Evolutionary conservation across 2,888 invertebrate genomes (phyloP).

Genomic region (Ornithoptera priamus): DNA sequence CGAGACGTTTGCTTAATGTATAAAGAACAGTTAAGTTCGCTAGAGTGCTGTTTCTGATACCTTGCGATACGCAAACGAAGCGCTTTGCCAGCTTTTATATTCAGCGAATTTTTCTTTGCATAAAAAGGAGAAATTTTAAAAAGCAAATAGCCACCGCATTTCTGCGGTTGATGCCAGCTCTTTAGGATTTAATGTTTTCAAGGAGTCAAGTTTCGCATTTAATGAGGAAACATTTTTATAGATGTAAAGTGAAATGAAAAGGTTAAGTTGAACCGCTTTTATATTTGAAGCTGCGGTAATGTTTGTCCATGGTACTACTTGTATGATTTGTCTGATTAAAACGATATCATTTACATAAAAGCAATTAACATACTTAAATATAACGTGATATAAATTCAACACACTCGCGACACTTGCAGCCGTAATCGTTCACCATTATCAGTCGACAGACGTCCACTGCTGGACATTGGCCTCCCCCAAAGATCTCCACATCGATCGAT

Average conservation of each 20-base stretch:
- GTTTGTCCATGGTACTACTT: too few species aligned
- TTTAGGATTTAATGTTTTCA: slow-evolving; percentile 6
- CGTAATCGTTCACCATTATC: too few species aligned
- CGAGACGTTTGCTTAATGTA: slow-evolving; percentile 13
- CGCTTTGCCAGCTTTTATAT: slow-evolving; percentile 10
- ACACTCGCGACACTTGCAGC: too few species aligned
- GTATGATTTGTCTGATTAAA: too few species aligned
- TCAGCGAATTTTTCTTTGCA: slow-evolving; percentile 18
- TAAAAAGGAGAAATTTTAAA: slow-evolving; percentile 20
- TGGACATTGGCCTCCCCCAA: too few species aligned
- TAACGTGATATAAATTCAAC: too few species aligned
- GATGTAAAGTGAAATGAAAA: neutral
- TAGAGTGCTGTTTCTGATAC: slow-evolving; percentile 11
- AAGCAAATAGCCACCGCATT: slow-evolving; percentile 8
- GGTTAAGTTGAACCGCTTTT: neutral
- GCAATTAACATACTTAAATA: too few species aligned
- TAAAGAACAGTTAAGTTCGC: slow-evolving; percentile 12
- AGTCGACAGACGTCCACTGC: too few species aligned
- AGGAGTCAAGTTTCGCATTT: slow-evolving; percentile 14
- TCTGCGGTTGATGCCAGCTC: neutral
- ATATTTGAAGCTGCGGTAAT: too few species aligned
- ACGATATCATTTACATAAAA: too few species aligned
- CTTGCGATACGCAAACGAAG: slow-evolving; percentile 10
- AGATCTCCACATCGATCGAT: too few species aligned
- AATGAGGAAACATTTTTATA: slow-evolving; percentile 18